Evolutionary conservation across 2,888 invertebrate species (phyloP).

Genomic region (Calliphora vomitoria): DNA sequence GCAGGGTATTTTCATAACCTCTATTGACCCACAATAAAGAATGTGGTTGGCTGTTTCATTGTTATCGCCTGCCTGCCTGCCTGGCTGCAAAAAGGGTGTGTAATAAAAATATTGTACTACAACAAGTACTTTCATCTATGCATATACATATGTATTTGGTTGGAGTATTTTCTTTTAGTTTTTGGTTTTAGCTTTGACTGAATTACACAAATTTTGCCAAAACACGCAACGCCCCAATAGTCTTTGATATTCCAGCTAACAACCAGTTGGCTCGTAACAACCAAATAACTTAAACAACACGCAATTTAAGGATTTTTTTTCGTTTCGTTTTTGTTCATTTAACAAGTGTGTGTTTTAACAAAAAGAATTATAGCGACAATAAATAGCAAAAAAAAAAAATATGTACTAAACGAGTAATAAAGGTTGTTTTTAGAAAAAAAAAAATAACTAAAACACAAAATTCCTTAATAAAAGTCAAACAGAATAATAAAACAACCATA

Average conservation of each 20-base stretch:
- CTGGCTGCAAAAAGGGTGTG: conserved; percentile 62
- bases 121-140: not conserved
- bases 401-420: conserved; percentile 1
- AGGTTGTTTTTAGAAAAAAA: not conserved
- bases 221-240: conserved; percentile 69
- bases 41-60: not conserved
- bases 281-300: conserved; percentile 18
- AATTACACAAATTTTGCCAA: conserved; percentile 58
- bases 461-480: conserved; percentile 16
- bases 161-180: not conserved
- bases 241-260: conserved; percentile 30
- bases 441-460: conserved; percentile 22
- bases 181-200: conserved; percentile 6
- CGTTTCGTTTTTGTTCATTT: not conserved
- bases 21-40: not conserved
- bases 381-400: too few species aligned
- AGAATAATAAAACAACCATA: not conserved
- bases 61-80: conserved; percentile 39
- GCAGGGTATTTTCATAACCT: conserved; percentile 16
- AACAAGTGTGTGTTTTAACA: conserved; percentile 40
- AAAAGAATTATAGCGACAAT: too few species aligned
- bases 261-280: conserved; percentile 41
- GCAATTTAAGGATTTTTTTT: conserved; percentile 49
- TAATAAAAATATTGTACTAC: conserved; percentile 22
- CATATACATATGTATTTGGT: not conserved